Evolutionary conservation across 1,140 invertebrate genomes (phyloP), one percentile per base, ranked within the genome.

Genomic region (Macrocentrus cingulum): DNA sequence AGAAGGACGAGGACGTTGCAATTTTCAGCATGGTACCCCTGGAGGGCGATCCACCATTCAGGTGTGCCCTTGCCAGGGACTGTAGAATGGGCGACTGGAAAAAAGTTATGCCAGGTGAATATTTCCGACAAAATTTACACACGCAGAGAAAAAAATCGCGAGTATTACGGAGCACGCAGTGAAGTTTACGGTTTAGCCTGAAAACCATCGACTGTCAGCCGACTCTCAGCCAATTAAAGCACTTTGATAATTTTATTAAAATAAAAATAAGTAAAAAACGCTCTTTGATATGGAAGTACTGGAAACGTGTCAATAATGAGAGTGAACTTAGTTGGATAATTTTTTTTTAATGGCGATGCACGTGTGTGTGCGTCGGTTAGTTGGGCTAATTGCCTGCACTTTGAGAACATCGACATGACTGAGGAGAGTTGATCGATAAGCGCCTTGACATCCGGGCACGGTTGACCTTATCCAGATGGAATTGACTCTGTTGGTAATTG

Each of bases 1-100:
- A 91, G 61, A 87, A 86, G 67, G 89, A 91, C 72, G 91, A 93
- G 75, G 91, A 93, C 80, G 84, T 92, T 36, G 91, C 91, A 37
- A 87, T 93, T 66, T 80, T 93, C 59, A 90, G 89, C 53, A 91
- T 91, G 85, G 88, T 93, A 61, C 81, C 85, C 2, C 79, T 87
- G 68, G 83, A 84, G 56, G 81, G 84, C 64, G 88, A 90, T 68
- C 85, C 88, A 59, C 87, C 85, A 70, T 94, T 94, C 75, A 83
- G 85, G 71, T 94, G 91, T 77, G 83, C 84, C 52, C 75, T 91
- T 59, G 86, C 85, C 56, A 83, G 85, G 53, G 84, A 87, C 59
- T 93, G 91, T 71, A 71, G 86, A 18, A 69, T 90, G 48, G 91
- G 90, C n/a, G 88, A 94, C 77, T 81, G 86, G 16, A 87, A 84